Evolutionary conservation across 2,888 invertebrate genomes (phyloP).

Genomic region (Frankliniella intonsa): DNA sequence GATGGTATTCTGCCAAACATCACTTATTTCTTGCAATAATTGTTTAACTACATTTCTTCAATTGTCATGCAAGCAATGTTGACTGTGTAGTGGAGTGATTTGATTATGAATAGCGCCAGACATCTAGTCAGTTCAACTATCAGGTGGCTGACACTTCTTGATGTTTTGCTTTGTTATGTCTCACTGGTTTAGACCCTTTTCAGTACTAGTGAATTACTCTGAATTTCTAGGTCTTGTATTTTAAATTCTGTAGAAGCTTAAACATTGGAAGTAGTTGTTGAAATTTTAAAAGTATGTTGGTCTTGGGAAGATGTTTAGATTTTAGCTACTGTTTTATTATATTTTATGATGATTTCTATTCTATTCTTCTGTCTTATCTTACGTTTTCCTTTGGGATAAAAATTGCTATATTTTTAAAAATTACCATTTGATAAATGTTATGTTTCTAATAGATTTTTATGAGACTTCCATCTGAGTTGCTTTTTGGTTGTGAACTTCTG

Average conservation of each 20-base stretch:
- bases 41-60: not conserved
- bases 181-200: not conserved
- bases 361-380: not conserved
- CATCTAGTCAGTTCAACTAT: not conserved
- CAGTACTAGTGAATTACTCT: not conserved
- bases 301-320: not conserved
- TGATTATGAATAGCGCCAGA: not conserved
- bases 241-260: not conserved
- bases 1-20: too few species aligned
- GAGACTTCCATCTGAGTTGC: not conserved
- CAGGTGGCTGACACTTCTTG: not conserved
- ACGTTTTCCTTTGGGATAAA: not conserved
- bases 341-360: not conserved
- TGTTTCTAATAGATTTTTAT: slow-evolving; percentile 12
- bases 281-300: not conserved
- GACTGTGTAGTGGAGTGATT: not conserved
- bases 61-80: not conserved
- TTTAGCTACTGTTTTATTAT: slow-evolving; percentile 10
- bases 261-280: not conserved
- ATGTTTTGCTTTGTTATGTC: too few species aligned
- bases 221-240: not conserved
- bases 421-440: not conserved
- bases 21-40: too few species aligned
- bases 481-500: slow-evolving; percentile 13
- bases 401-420: not conserved